Conservation (phyloP, 2,888 invertebrate species). For the Leptopilina myrica region DNA sequence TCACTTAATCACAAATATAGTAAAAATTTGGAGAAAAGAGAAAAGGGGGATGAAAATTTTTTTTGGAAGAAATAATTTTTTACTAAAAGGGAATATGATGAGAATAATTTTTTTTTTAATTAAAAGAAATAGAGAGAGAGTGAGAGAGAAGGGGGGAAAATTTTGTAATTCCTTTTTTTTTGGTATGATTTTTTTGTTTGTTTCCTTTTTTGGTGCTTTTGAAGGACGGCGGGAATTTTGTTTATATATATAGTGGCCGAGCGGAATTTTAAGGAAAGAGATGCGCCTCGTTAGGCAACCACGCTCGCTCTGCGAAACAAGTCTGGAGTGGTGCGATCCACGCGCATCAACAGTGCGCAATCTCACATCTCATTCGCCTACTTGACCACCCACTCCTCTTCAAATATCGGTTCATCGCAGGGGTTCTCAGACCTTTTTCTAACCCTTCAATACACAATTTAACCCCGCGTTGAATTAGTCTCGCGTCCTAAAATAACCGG, state of each 20-base stretch:
- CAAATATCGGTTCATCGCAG: constrained; percentile 33
- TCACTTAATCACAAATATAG: too few relatives aligned
- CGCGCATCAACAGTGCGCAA: constrained; percentile 55
- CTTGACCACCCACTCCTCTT: constrained; percentile 38
- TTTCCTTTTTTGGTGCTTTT: not conserved
- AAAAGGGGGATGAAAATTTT: too few relatives aligned
- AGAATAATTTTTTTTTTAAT: too few relatives aligned
- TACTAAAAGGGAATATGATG: too few relatives aligned
- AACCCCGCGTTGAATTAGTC: constrained; percentile 20
- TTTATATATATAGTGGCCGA: not conserved
- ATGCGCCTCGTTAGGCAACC: constrained; percentile 54
- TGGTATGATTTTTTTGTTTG: not conserved
- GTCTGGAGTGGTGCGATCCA: constrained; percentile 50
- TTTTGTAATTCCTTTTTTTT: not conserved
- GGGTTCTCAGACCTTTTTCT: constrained; percentile 29
- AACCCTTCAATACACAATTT: constrained; percentile 36
- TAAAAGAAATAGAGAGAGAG: too few relatives aligned
- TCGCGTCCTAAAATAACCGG: constrained; percentile 29
- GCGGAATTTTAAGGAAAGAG: constrained; percentile 45
- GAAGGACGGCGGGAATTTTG: constrained; percentile 42
- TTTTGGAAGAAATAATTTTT: too few relatives aligned
- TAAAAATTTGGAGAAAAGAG: too few relatives aligned
- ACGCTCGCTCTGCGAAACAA: constrained; percentile 55
- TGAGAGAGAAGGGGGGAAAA: too few relatives aligned
- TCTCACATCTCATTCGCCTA: constrained; percentile 53